phyloP scores from a whole-genome alignment of 2,113 vertebrate genomes.

The Rhea pennata region DNA sequence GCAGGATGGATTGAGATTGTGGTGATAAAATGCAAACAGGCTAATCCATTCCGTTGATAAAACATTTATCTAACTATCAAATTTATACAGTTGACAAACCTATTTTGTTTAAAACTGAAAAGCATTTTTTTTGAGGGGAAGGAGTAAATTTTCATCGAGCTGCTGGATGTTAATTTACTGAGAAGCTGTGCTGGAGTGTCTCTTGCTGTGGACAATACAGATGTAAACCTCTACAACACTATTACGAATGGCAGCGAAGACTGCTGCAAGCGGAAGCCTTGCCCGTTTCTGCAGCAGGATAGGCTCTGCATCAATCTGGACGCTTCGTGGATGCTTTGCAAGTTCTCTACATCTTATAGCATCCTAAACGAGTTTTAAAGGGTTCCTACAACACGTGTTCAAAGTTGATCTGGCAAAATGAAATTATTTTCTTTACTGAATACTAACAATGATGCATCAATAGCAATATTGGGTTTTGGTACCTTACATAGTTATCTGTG shows the following conservation, averaged over 20 bases:
- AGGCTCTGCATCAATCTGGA: accelerated
- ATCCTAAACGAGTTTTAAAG: neutral
- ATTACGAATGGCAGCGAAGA: neutral
- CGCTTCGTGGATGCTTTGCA: neutral
- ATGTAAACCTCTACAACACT: neutral
- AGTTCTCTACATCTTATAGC: neutral
- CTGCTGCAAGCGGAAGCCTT: neutral
- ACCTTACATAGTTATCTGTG: no score
- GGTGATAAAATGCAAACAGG: slow-evolving; percentile 67
- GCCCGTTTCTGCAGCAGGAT: accelerated
- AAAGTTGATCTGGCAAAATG: neutral
- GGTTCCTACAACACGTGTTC: neutral
- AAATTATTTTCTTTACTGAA: neutral
- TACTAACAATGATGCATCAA: accelerated
- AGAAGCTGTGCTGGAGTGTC: neutral
- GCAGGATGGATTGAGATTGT: slow-evolving; percentile 45
- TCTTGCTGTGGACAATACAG: neutral
- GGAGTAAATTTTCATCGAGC: neutral
- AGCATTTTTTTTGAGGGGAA: neutral
- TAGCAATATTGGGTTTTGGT: neutral
- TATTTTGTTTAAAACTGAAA: slow-evolving; percentile 23
- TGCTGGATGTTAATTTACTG: neutral
- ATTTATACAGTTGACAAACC: slow-evolving; percentile 46
- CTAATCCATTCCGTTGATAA: slow-evolving; percentile 60
- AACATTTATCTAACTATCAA: slow-evolving; percentile 40